Evolutionary conservation across 2,888 invertebrate species (phyloP).

Genomic region (Capitulum mitella): DNA sequence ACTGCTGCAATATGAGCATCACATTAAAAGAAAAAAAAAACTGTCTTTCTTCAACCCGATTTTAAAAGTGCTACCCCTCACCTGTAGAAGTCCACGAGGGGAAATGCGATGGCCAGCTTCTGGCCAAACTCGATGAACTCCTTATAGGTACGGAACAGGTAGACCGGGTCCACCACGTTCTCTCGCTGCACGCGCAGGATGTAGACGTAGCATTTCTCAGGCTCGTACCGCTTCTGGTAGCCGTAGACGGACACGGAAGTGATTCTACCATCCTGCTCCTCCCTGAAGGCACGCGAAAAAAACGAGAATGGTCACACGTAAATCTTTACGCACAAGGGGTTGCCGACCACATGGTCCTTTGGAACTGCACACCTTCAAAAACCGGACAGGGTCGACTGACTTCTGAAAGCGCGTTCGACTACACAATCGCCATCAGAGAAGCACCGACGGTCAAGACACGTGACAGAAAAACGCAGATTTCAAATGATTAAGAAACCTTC

Average conservation of each 20-base stretch:
- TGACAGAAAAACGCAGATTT: too few relatives aligned
- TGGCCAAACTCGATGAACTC: conserved; percentile 95
- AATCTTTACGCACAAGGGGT: too few relatives aligned
- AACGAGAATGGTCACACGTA: too few relatives aligned
- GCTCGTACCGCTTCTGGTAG: conserved; percentile 86
- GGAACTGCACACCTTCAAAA: too few relatives aligned
- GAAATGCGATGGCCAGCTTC: conserved; percentile 85
- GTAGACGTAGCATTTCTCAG: conserved; percentile 96
- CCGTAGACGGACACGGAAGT: conserved; percentile 60
- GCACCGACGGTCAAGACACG: too few relatives aligned
- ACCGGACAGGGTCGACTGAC: too few relatives aligned
- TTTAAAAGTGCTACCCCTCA: too few relatives aligned
- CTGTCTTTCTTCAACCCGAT: neutral
- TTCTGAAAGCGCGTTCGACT: too few relatives aligned
- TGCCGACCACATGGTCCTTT: too few relatives aligned
- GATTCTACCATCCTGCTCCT: conserved; percentile 82
- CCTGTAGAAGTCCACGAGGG: conserved; percentile 83
- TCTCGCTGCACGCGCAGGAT: conserved; percentile 71
- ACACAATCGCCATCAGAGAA: too few relatives aligned
- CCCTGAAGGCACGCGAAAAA: conserved; percentile 54
- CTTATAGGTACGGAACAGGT: conserved; percentile 87
- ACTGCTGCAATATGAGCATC: too few relatives aligned
- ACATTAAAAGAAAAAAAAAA: conserved; percentile 1
- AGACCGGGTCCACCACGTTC: conserved; percentile 74
- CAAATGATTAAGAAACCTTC: too few relatives aligned